Evolutionary conservation across 2,888 invertebrate genomes (phyloP).

Genomic region (Arrhopalites spinosus): DNA sequence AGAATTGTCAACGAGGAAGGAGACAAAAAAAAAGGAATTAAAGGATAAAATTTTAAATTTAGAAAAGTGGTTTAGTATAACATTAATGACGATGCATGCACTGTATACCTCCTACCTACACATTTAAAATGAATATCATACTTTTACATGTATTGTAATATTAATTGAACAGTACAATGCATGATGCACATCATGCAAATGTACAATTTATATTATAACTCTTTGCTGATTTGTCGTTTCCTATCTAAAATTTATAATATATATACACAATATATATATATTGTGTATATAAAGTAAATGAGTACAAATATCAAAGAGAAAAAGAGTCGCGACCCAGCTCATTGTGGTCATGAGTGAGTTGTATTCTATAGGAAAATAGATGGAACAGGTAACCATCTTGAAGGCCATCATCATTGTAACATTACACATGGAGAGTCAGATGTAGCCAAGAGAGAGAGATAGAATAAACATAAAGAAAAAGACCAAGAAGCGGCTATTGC

Average conservation of each 20-base stretch:
- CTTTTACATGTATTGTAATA: no score
- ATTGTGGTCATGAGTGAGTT: slow-evolving; percentile 4
- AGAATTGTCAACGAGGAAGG: no score
- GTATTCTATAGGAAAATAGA: slow-evolving; percentile 28
- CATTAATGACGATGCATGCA: no score
- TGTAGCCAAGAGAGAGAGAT: slow-evolving; percentile 14
- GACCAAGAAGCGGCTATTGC: not conserved
- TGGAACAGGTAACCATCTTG: slow-evolving; percentile 37
- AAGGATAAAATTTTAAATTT: no score
- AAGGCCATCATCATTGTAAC: slow-evolving; percentile 31
- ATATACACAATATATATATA: not conserved
- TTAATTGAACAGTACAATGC: no score
- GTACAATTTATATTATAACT: not conserved
- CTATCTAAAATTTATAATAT: no score
- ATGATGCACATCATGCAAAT: slow-evolving; percentile 1
- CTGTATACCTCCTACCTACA: no score
- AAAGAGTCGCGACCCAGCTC: not conserved
- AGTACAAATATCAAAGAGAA: no score
- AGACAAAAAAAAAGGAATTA: no score
- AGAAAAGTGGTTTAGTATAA: no score
- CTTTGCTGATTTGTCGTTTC: slow-evolving; percentile 5
- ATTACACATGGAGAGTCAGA: slow-evolving; percentile 10
- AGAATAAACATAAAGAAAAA: not conserved
- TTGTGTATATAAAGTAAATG: not conserved
- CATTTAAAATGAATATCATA: no score